Evolutionary conservation across 2,797 vertebrate genomes (phyloP).

Genomic region (Melanotaenia boesemani): DNA sequence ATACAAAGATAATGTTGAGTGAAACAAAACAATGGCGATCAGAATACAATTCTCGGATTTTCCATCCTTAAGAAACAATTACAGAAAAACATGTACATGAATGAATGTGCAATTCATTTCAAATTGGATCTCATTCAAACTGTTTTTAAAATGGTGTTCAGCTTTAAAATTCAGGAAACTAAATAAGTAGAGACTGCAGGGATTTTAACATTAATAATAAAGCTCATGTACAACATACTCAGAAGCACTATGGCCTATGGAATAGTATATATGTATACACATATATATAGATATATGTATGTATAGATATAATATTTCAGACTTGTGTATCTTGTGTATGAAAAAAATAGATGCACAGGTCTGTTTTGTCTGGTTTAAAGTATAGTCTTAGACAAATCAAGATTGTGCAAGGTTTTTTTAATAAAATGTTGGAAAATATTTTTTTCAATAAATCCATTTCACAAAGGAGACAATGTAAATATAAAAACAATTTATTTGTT

Average conservation of each 20-base stretch:
- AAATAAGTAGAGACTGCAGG: not conserved
- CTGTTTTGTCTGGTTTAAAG: not conserved
- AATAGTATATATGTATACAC: too few species aligned
- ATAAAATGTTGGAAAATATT: not conserved
- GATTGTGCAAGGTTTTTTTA: slow-evolving; percentile 3
- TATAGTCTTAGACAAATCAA: slow-evolving; percentile 8
- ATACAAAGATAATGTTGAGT: not conserved
- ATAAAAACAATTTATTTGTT: not conserved
- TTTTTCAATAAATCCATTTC: slow-evolving; percentile 4
- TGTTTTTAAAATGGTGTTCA: not conserved
- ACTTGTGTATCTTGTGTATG: too few species aligned
- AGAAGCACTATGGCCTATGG: too few species aligned
- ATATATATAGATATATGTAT: too few species aligned
- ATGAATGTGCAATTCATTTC: not conserved
- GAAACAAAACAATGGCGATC: too few species aligned
- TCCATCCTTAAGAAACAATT: not conserved
- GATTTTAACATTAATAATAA: not conserved
- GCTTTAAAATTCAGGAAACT: too few species aligned
- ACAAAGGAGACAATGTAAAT: not conserved
- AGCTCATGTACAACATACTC: too few species aligned
- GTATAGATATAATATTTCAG: too few species aligned
- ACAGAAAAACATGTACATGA: not conserved
- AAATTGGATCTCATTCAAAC: not conserved
- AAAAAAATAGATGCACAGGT: too few species aligned
- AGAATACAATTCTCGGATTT: not conserved